phyloP scores from a whole-genome alignment of 2,888 invertebrate genomes.

The Yponomeuta evonymella region DNA sequence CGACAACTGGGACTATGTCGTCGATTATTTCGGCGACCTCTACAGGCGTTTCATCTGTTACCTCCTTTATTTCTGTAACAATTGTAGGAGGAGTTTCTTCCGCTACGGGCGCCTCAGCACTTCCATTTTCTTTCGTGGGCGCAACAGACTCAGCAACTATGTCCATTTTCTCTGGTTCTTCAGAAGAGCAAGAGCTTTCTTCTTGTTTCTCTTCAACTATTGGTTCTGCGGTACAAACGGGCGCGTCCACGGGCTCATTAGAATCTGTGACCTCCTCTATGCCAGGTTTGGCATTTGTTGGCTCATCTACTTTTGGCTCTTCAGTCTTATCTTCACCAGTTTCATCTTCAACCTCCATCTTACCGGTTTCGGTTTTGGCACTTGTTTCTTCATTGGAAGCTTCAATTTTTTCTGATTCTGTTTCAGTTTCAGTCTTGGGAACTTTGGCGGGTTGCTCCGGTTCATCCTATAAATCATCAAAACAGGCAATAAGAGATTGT shows the following conservation, averaged over 20 bases:
- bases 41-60: conserved; percentile 41
- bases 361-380: conserved; percentile 34
- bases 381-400: conserved; percentile 28
- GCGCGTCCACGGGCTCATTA: conserved; percentile 33
- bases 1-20: conserved; percentile 52
- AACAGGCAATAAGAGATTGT: background rate
- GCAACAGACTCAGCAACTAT: conserved; percentile 36
- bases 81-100: conserved; percentile 38
- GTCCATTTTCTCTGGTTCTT: conserved; percentile 37
- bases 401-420: conserved; percentile 46
- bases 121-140: conserved; percentile 27
- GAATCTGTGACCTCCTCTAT: conserved; percentile 43
- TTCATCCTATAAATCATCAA: conserved; percentile 31
- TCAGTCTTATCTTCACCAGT: conserved; percentile 23
- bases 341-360: conserved; percentile 42
- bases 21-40: conserved; percentile 49
- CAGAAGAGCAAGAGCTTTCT: conserved; percentile 21
- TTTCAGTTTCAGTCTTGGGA: conserved; percentile 64
- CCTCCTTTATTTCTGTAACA: conserved; percentile 54
- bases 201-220: conserved; percentile 43
- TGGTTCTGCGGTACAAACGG: conserved; percentile 39
- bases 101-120: conserved; percentile 26
- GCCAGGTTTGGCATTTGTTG: conserved; percentile 30
- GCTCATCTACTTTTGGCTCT: conserved; percentile 22
- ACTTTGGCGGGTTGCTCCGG: conserved; percentile 69